Percentiles rank a stretch among this genome's conserved stretches.
Conservation (phyloP, 2,797 vertebrate species). For the Zonotrichia albicollis region DNA sequence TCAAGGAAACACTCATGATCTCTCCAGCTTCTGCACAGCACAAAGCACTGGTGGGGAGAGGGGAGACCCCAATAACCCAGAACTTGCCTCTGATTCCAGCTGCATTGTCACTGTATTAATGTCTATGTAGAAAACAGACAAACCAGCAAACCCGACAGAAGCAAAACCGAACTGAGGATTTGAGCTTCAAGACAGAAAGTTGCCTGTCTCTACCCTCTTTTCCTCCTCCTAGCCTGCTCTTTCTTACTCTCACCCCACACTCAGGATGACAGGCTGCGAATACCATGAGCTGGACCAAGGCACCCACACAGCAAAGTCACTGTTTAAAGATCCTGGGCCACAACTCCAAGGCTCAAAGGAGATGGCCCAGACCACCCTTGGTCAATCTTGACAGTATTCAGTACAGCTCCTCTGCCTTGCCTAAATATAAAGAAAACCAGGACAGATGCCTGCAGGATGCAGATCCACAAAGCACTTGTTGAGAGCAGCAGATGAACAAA, state of each 20-base stretch:
- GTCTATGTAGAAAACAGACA: not conserved
- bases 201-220: not conserved
- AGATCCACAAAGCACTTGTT: not conserved
- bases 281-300: not conserved
- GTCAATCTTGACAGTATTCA: not conserved
- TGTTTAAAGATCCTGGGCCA: not conserved
- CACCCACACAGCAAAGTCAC: not conserved
- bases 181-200: not conserved
- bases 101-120: not conserved
- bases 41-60: not conserved
- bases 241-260: not conserved
- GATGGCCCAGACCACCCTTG: not conserved
- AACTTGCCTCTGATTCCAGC: not conserved
- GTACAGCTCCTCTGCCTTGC: not conserved
- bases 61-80: not conserved
- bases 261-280: not conserved
- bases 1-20: not conserved
- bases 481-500: conserved; percentile 6
- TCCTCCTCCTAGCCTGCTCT: not conserved
- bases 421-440: not conserved
- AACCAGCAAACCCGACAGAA: not conserved
- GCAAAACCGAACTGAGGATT: not conserved
- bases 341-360: not conserved
- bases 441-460: conserved; percentile 16
- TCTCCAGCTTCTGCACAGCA: not conserved